Base-by-base conservation (phyloP, 2,113 vertebrate species). In the Pantherophis guttatus region DNA sequence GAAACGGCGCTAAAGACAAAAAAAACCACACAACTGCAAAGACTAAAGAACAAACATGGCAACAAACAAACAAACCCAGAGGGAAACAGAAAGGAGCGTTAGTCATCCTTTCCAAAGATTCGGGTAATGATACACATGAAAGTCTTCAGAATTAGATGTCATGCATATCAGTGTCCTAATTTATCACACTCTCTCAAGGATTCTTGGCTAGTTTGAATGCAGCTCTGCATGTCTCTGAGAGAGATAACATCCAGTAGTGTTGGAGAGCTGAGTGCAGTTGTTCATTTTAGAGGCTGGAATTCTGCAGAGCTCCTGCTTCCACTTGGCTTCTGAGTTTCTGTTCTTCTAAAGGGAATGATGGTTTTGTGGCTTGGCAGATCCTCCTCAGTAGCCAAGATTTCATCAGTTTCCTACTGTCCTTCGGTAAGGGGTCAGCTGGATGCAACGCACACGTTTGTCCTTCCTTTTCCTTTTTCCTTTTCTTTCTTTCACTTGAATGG, bases 51-150 rank as follows among this genome's bases (percentile, higher is more conserved):
- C 17, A 44, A 44, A 44, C 0, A 44, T 44, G 39, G 39, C 39
- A 44, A 44, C 39, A 65, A 65, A 29, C 12, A n/a, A 70, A 70
- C 5, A n/a, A 70, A 70, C 11, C 62, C 62, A 5, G 26, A n/a
- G 11, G 12, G 62, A 29, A 70, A 65, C 5, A 70, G 65, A 70
- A n/a, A 70, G 65, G 29, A n/a, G 65, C 1, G 6, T 70, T 70
- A 70, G 65, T n/a, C 10, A n/a, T 70, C 29, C 65, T 15, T 1
- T 70, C 65, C 65, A n/a, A 70, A n/a, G 29, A 15, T 29, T 29
- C 2, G 0, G 65, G 5, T 2, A 70, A n/a, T 15, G 62, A 65
- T 70, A 70, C 1, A 33, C 26, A 29, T 0, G 1, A 70, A 6
- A n/a, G 29, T 70, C 29, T 70, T 70, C 5, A 70, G 65, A 33